Conservation (phyloP, 2,113 vertebrate genomes). For the Rhynchopsitta pachyrhyncha region DNA sequence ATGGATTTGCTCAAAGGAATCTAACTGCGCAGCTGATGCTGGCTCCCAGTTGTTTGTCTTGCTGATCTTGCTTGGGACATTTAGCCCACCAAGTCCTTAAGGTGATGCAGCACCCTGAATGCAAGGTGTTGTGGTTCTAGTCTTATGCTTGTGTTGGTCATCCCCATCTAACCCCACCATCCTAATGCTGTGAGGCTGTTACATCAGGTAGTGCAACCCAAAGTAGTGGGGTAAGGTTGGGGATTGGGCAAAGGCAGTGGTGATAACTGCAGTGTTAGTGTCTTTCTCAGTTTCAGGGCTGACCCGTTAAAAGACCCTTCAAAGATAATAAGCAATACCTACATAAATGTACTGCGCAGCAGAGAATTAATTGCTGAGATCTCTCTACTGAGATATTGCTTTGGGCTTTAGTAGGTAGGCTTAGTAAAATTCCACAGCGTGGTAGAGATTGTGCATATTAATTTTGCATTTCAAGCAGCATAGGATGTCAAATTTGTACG, state of each 20-base stretch:
- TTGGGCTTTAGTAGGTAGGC: background rate
- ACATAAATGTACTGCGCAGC: background rate
- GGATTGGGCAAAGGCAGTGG: background rate
- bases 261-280: background rate
- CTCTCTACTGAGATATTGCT: conserved; percentile 17
- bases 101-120: background rate
- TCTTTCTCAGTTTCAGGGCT: background rate
- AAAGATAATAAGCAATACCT: background rate
- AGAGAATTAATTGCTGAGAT: background rate
- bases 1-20: background rate
- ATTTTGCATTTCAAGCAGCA: background rate
- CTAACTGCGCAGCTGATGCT: background rate
- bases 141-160: accelerated
- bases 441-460: background rate
- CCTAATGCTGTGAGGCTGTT: background rate
- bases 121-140: background rate
- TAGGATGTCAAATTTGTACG: background rate
- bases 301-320: background rate
- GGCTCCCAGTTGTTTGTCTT: background rate
- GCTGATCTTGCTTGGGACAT: background rate
- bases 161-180: background rate
- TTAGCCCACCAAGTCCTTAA: background rate
- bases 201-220: background rate
- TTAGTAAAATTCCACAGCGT: conserved; percentile 33
- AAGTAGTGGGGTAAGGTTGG: background rate